These are phyloP conservation scores for Drosophila rufa DNA, from an alignment of 1,140 invertebrate genomes.

Conservation along the genomic window DNA sequence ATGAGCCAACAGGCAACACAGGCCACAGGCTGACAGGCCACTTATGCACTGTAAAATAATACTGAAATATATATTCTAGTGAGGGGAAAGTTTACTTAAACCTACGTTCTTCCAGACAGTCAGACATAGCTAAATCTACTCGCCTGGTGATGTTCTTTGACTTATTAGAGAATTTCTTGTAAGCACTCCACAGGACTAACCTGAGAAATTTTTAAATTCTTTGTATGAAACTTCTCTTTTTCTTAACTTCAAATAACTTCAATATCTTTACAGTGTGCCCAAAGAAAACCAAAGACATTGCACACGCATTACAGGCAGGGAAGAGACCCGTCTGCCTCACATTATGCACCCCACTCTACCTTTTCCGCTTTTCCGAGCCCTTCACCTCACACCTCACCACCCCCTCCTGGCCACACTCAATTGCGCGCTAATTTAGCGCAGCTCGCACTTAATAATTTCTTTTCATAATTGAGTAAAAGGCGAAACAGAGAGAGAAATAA, in stretches of 20 bases:
- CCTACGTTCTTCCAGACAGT: no score
- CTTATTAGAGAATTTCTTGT: no score
- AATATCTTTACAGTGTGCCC: not conserved
- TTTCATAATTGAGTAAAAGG: conserved; percentile 76
- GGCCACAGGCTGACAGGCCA: conserved; percentile 54
- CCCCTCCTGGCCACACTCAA: conserved; percentile 66
- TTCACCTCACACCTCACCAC: not conserved
- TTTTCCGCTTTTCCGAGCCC: not conserved
- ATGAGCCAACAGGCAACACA: conserved; percentile 69
- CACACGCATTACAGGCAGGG: conserved; percentile 46
- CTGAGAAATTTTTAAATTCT: no score
- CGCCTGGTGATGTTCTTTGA: no score
- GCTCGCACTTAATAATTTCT: conserved; percentile 83
- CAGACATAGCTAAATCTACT: no score
- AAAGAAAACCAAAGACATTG: conserved; percentile 52
- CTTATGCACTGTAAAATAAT: conserved; percentile 5
- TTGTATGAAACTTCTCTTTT: no score
- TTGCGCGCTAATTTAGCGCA: conserved; percentile 83
- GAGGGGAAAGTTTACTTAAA: no score
- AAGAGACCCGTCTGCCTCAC: conserved; percentile 6
- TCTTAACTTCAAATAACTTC: no score
- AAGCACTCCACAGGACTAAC: no score
- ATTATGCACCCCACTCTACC: not conserved
- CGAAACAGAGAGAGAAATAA: conserved; percentile 33
- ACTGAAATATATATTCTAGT: no score